A percentile compares a stretch with the other conserved stretches of the same genome.
These are phyloP conservation scores for Aix galericulata DNA, from an alignment of 2,113 vertebrate genomes.

Conservation along the genomic window DNA sequence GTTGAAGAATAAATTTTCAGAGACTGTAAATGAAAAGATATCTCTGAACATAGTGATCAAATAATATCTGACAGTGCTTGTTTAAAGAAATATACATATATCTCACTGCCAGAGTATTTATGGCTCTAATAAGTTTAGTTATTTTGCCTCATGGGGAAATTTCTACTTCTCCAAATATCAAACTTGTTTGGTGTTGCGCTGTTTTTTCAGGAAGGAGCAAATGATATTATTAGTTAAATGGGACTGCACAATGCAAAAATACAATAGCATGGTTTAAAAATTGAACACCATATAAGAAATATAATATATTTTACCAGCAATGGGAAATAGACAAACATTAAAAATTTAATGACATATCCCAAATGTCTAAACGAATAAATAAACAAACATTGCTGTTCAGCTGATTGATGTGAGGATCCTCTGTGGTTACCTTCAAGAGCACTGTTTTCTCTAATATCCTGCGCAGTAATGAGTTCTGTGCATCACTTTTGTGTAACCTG, in stretches of 20 bases:
- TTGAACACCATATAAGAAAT: background rate
- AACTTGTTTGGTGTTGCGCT: constrained; percentile 5
- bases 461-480: background rate
- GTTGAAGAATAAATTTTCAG: constrained; percentile 65
- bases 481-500: background rate
- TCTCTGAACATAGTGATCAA: constrained; percentile 42
- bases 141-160: constrained; percentile 37
- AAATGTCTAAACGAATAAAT: constrained; percentile 16
- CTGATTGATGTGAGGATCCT: background rate
- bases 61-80: constrained; percentile 61
- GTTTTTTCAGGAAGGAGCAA: constrained; percentile 17
- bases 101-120: constrained; percentile 58
- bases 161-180: constrained; percentile 6
- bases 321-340: background rate
- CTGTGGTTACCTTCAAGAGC: background rate
- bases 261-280: constrained; percentile 16
- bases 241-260: background rate
- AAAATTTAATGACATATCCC: constrained; percentile 14
- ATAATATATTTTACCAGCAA: background rate
- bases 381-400: background rate
- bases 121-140: constrained; percentile 56
- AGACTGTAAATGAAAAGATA: constrained; percentile 67
- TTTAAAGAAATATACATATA: constrained; percentile 67
- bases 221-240: constrained; percentile 32
- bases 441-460: background rate